Percentiles rank a stretch among this genome's conserved stretches.
phyloP scores from a whole-genome alignment of 37 sponge, comb jelly and placozoan genomes.

The Lycopodina hypogea region DNA sequence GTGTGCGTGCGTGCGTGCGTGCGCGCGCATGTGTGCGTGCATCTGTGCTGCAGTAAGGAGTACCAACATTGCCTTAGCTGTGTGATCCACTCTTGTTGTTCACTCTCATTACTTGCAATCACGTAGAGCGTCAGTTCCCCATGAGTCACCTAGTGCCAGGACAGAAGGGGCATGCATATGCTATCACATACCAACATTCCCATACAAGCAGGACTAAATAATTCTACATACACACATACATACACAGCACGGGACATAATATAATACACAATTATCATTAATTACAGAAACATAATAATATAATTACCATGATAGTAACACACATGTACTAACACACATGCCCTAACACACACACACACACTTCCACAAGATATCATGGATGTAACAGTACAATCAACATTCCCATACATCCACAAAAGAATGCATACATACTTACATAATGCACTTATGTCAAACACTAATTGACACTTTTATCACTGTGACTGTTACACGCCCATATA shows the following conservation, averaged over 20 bases:
- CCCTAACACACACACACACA: slow-evolving; percentile 27
- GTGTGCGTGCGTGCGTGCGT: background rate
- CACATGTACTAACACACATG: slow-evolving; percentile 11
- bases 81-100: slow-evolving; percentile 72
- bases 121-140: slow-evolving; percentile 81
- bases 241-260: no score
- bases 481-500: no score
- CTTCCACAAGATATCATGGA: background rate
- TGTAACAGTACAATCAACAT: no score
- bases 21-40: background rate
- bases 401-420: no score
- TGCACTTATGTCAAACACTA: no score
- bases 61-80: slow-evolving; percentile 61
- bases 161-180: background rate
- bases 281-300: no score
- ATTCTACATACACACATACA: slow-evolving; percentile 8
- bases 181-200: no score
- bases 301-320: background rate
- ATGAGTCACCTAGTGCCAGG: slow-evolving; percentile 48
- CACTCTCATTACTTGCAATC: slow-evolving; percentile 42
- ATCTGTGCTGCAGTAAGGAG: slow-evolving; percentile 2
- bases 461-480: no score
- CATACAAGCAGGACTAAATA: background rate
- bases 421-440: no score
- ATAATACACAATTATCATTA: no score